Percentiles rank a stretch among this genome's conserved stretches.
These are phyloP conservation scores for Crossocerus cetratus DNA, from an alignment of 2,888 invertebrate genomes.

Conservation along the genomic window DNA sequence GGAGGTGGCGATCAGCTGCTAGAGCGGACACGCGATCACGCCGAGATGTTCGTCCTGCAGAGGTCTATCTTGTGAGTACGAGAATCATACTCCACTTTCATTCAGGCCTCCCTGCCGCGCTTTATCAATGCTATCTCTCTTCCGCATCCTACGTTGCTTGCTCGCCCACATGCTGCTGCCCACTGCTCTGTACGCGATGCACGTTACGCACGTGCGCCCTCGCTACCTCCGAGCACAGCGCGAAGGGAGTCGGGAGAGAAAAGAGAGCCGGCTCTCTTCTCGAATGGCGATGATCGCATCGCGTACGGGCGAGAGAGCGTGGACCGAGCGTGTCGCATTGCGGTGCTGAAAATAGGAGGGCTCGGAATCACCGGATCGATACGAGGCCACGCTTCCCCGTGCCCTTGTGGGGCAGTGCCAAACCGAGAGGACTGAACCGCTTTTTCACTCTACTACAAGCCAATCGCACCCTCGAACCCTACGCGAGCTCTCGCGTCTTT, in stretches of 20 bases:
- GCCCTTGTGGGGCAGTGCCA: slow-evolving; percentile 43
- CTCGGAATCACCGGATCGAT: slow-evolving; percentile 55
- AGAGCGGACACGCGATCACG: slow-evolving; percentile 54
- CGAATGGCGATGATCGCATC: slow-evolving; percentile 33
- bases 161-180: not conserved
- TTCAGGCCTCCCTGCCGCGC: too few species aligned
- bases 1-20: slow-evolving; percentile 69
- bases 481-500: not conserved
- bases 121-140: not conserved
- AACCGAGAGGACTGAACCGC: slow-evolving; percentile 20
- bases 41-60: slow-evolving; percentile 70
- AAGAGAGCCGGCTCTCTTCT: slow-evolving; percentile 4
- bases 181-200: too few species aligned
- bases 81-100: too few species aligned
- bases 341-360: slow-evolving; percentile 67
- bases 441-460: slow-evolving; percentile 1
- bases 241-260: not conserved
- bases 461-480: slow-evolving; percentile 5
- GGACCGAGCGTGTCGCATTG: slow-evolving; percentile 56
- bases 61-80: slow-evolving; percentile 68
- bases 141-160: too few species aligned
- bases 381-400: slow-evolving; percentile 44
- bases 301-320: slow-evolving; percentile 13
- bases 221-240: not conserved
- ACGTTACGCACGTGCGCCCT: slow-evolving; percentile 1